Percentiles rank a stretch among this genome's conserved stretches.
phyloP scores from a whole-genome alignment of 2,113 vertebrate genomes.

The Gobiocypris rarus region DNA sequence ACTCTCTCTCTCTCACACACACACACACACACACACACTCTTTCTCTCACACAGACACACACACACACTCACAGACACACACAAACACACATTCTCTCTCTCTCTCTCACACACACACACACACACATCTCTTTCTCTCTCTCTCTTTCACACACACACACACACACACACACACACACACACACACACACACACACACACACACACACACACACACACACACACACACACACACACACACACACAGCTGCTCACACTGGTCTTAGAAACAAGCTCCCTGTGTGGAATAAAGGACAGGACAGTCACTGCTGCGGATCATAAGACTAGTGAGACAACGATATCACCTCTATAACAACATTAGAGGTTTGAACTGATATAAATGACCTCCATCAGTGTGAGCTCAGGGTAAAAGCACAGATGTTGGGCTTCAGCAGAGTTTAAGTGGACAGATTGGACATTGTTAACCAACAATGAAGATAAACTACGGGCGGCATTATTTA shows the following conservation, averaged over 20 bases:
- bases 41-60: too few species aligned
- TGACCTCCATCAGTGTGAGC: constrained; percentile 34
- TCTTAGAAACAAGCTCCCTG: background rate
- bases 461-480: constrained; percentile 28
- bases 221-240: background rate
- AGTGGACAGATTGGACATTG: constrained; percentile 25
- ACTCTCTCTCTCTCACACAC: too few species aligned
- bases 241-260: background rate
- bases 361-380: constrained; percentile 42
- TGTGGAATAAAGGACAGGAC: constrained; percentile 15
- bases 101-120: too few species aligned
- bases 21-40: background rate
- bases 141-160: background rate
- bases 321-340: constrained; percentile 18
- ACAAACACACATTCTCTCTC: too few species aligned
- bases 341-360: constrained; percentile 29
- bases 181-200: too few species aligned
- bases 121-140: too few species aligned
- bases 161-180: too few species aligned
- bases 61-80: too few species aligned
- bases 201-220: too few species aligned
- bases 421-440: constrained; percentile 34
- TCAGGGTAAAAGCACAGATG: constrained; percentile 50
- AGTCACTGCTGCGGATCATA: constrained; percentile 9
- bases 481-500: constrained; percentile 1